Evolutionary conservation across 2,797 vertebrate species (phyloP).

Genomic region (Chromis chromis): DNA sequence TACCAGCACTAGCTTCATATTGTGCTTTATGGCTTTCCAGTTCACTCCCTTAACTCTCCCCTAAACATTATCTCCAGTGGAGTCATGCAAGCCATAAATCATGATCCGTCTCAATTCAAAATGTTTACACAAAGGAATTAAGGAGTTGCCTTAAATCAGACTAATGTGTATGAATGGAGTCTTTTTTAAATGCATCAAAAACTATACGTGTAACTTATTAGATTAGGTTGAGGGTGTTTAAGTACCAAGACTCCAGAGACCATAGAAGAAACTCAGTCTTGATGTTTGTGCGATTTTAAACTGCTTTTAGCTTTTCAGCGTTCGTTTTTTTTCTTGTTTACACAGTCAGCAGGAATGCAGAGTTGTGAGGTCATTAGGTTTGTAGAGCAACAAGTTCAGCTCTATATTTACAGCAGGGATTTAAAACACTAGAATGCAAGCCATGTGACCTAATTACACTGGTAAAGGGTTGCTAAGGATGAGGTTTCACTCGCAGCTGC

Average conservation of each 20-base stretch:
- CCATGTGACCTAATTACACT: constrained; percentile 81
- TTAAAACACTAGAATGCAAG: constrained; percentile 78
- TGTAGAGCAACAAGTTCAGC: constrained; percentile 56
- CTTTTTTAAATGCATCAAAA: neutral
- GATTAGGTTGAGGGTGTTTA: neutral
- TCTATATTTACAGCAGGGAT: constrained; percentile 79
- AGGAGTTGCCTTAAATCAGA: constrained; percentile 12
- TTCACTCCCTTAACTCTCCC: neutral
- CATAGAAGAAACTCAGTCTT: neutral
- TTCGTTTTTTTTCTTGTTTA: constrained; percentile 37
- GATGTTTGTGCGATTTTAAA: neutral
- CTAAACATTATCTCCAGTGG: constrained; percentile 6
- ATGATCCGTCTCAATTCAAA: constrained; percentile 26
- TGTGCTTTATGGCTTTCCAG: constrained; percentile 34
- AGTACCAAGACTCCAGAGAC: neutral
- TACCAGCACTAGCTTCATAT: constrained; percentile 18
- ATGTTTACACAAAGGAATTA: neutral
- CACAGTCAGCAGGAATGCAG: constrained; percentile 48
- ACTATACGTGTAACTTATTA: neutral
- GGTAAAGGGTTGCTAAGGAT: constrained; percentile 65
- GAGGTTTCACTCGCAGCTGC: constrained; percentile 65
- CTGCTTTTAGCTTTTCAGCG: neutral
- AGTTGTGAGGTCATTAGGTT: constrained; percentile 70
- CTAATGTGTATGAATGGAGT: neutral
- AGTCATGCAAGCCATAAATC: constrained; percentile 24